Evolutionary conservation across 2,113 vertebrate genomes (phyloP).

Genomic region (Capricornis sumatraensis): DNA sequence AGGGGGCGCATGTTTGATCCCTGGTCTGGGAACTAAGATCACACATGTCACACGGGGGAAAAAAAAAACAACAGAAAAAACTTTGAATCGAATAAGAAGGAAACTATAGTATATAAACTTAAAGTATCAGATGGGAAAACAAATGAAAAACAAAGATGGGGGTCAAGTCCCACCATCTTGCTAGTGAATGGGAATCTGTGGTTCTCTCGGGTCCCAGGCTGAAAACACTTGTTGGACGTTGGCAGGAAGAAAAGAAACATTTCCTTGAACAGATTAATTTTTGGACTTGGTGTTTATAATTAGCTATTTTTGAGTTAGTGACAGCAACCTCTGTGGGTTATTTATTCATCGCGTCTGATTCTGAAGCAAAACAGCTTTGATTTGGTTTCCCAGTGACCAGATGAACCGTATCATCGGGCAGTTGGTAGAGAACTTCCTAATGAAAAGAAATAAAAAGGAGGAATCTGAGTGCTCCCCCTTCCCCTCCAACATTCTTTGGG

Average conservation of each 20-base stretch:
- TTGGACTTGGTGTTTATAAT: slow-evolving; percentile 38
- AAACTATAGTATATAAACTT: not conserved
- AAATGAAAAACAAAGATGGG: not conserved
- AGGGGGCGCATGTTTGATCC: not conserved
- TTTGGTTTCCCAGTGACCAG: slow-evolving; percentile 32
- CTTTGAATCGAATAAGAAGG: not conserved
- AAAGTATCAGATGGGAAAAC: not conserved
- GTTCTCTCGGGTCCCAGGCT: not conserved
- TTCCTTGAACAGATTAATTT: slow-evolving; percentile 24
- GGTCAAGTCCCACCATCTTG: not conserved
- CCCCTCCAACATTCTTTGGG: not conserved
- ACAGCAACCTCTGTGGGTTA: slow-evolving; percentile 39
- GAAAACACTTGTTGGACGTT: not conserved
- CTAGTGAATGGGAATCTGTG: accelerated
- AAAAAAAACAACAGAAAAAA: not conserved
- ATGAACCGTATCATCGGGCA: not conserved
- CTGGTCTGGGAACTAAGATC: not conserved
- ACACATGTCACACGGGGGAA: not conserved
- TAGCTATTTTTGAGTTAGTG: slow-evolving; percentile 17
- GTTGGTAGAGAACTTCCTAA: slow-evolving; percentile 43
- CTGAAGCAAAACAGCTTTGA: slow-evolving; percentile 25
- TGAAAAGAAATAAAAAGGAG: slow-evolving; percentile 27
- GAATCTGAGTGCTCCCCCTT: not conserved
- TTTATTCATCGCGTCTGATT: slow-evolving; percentile 24
- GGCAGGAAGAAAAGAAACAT: not conserved